Evolutionary conservation across 1,140 invertebrate genomes (phyloP), one percentile per base, ranked within the genome.

Genomic region (Planococcus citri): DNA sequence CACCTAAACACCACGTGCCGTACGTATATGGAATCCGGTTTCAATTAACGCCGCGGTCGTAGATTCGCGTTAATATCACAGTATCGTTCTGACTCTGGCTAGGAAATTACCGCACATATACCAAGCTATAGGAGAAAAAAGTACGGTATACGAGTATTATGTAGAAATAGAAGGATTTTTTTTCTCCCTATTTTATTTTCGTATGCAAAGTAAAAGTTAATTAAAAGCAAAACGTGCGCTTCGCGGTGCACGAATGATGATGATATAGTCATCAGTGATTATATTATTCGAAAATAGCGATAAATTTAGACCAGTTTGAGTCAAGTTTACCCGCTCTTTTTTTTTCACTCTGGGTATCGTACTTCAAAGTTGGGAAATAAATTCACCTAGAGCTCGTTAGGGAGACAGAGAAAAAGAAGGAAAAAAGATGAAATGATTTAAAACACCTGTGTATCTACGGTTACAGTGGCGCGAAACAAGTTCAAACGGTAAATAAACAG

Each of bases 401-500:
- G 10, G 25, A n/a, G 6, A 58, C 51, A 8, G 21, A 4, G 21
- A 58, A n/a, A n/a, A n/a, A n/a, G n/a, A n/a, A n/a, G 17, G 57
- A 60, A 60, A 60, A 22, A 64, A 64, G 20, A 24, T 9, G 25
- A 64, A 64, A 64, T 25, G 60, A 64, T 64, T 64, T 64, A 64
- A 64, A 64, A 64, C 60, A 64, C 60, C 60, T 24, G 25, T 12
- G 17, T n/a, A n/a, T n/a, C n/a, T n/a, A n/a, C n/a, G n/a, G n/a
- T 8, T 27, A 64, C 22, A 64, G 25, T 64, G 60, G 60, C 60
- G 60, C 60, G 24, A 64, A 64, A 64, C 60, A 64, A 64, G 60
- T 64, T 25, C 60, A 64, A 64, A 64, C 25, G 25, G 60, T 64
- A 25, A 64, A 58, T 58, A 58, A 64, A 64, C 60, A 64, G 60